Evolutionary conservation across 2,888 invertebrate genomes (phyloP).

Genomic region (Hydrotaea cyrtoneurina): DNA sequence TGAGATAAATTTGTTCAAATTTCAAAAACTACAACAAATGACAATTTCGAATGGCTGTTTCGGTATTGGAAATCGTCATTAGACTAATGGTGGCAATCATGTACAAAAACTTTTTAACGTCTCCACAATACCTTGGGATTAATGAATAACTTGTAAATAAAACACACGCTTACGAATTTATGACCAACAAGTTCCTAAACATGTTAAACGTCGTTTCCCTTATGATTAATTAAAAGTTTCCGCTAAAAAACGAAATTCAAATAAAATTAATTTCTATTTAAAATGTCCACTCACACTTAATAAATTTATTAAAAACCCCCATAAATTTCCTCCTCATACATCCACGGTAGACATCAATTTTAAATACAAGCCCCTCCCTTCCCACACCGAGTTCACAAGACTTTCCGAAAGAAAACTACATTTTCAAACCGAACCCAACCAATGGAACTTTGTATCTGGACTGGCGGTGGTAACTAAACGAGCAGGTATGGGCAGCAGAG

Average conservation of each 20-base stretch:
- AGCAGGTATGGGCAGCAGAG: neutral
- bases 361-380: constrained; percentile 47
- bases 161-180: neutral
- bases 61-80: too few species aligned
- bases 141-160: neutral
- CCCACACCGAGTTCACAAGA: constrained; percentile 55
- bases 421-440: constrained; percentile 10
- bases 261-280: constrained; percentile 29
- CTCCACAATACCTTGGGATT: neutral
- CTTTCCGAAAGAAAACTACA: constrained; percentile 31
- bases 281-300: constrained; percentile 58
- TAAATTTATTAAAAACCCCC: constrained; percentile 65
- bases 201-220: neutral
- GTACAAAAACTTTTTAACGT: too few species aligned
- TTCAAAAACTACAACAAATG: too few species aligned
- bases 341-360: constrained; percentile 44
- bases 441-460: constrained; percentile 36
- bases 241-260: constrained; percentile 23
- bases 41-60: too few species aligned
- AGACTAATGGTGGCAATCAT: too few species aligned
- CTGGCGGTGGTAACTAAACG: neutral
- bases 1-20: too few species aligned
- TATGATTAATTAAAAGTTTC: constrained; percentile 40
- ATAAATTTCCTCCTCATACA: constrained; percentile 58
- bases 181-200: constrained; percentile 27